phyloP scores from a whole-genome alignment of 2,888 invertebrate species.

The Diarsia mendica region DNA sequence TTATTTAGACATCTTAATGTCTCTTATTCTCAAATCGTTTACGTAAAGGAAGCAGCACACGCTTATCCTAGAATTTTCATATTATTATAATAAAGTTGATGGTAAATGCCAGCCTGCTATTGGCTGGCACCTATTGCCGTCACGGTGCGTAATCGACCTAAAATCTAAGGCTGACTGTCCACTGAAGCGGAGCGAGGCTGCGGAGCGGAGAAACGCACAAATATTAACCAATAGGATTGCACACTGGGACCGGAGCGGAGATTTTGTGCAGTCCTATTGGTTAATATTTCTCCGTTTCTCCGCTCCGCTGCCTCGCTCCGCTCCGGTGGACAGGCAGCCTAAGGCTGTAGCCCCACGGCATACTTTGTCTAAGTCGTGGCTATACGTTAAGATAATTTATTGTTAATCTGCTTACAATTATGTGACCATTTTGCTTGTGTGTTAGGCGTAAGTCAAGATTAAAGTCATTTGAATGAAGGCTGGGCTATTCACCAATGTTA shows the following conservation, averaged over 20 bases:
- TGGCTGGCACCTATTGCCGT: slow-evolving; percentile 53
- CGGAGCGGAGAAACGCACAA: no score
- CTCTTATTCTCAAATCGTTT: slow-evolving; percentile 9
- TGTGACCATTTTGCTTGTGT: slow-evolving; percentile 20
- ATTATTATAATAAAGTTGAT: slow-evolving; percentile 53
- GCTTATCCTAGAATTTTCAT: slow-evolving; percentile 22
- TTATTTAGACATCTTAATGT: slow-evolving; percentile 10
- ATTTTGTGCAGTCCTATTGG: no score
- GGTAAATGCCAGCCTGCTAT: slow-evolving; percentile 53
- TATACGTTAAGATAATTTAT: slow-evolving; percentile 74
- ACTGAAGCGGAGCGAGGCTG: no score
- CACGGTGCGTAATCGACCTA: slow-evolving; percentile 71
- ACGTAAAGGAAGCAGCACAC: slow-evolving; percentile 35
- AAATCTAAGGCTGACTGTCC: slow-evolving; percentile 66
- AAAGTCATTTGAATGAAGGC: no score
- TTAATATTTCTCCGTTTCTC: no score
- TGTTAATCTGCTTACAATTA: slow-evolving; percentile 69
- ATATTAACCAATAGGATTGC: no score
- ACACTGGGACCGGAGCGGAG: no score
- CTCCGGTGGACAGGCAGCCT: no score
- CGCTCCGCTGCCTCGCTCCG: no score
- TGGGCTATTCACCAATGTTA: no score
- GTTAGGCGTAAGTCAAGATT: no score
- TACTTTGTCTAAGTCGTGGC: slow-evolving; percentile 66
- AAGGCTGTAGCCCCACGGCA: slow-evolving; percentile 66